Conservation (phyloP, 2,113 vertebrate species). For the Corythornis madagascariensis region DNA sequence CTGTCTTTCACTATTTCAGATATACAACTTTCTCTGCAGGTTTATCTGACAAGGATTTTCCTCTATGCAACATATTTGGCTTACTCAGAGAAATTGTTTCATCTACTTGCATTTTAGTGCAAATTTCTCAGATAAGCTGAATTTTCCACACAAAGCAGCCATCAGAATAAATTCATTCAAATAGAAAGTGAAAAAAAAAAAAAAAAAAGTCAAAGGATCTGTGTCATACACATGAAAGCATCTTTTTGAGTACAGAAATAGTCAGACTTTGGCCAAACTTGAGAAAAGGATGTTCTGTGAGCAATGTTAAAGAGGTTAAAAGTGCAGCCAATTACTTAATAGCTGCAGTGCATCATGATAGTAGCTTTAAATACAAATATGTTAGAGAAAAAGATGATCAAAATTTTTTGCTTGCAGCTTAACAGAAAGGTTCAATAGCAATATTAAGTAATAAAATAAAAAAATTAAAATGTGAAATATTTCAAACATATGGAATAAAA, state of each 20-base stretch:
- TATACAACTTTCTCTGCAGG: neutral
- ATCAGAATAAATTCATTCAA: neutral
- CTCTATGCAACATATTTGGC: neutral
- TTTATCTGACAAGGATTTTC: slow-evolving; percentile 8
- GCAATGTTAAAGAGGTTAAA: neutral
- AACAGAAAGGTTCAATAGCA: neutral
- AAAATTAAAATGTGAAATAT: neutral
- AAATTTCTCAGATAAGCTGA: neutral
- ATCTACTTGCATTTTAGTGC: neutral
- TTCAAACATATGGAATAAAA: neutral
- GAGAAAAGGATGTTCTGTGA: neutral
- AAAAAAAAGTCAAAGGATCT: neutral
- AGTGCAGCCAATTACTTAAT: neutral
- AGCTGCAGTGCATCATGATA: neutral
- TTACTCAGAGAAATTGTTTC: neutral
- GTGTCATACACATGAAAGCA: neutral
- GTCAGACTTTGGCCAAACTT: neutral
- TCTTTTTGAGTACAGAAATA: neutral
- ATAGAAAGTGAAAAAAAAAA: neutral
- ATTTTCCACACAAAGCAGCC: neutral
- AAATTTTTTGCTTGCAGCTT: neutral
- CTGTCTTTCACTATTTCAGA: neutral
- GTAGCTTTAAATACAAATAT: neutral
- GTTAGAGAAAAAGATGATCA: neutral
- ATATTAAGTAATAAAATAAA: neutral